These are phyloP conservation scores for Lasius platythorax DNA, from an alignment of 2,888 invertebrate species.

Conservation along the genomic window DNA sequence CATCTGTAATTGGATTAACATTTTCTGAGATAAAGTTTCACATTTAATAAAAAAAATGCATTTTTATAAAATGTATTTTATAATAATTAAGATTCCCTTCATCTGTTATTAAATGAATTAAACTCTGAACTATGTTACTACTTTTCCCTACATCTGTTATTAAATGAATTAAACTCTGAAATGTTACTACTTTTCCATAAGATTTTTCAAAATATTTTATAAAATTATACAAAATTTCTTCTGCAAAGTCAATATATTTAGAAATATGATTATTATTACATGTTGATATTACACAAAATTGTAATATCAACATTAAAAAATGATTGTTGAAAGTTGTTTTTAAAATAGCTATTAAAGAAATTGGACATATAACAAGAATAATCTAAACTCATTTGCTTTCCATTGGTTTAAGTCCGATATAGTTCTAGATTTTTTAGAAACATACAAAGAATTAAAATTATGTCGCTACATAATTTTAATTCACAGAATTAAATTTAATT, in stretches of 20 bases:
- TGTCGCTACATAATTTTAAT: too few relatives aligned
- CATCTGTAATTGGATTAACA: background rate
- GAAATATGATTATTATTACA: background rate
- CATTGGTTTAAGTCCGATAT: too few relatives aligned
- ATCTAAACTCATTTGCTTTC: too few relatives aligned
- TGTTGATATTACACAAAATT: background rate
- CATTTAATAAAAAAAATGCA: conserved; percentile 19
- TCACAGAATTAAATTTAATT: too few relatives aligned
- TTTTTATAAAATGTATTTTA: conserved; percentile 20
- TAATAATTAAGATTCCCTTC: background rate
- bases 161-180: background rate
- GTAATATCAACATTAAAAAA: conserved; percentile 8
- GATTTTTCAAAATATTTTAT: background rate
- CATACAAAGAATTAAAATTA: too few relatives aligned
- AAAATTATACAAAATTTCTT: conserved; percentile 19
- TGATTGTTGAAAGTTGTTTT: background rate
- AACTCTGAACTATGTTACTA: background rate
- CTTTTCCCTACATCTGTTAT: background rate
- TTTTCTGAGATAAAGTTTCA: background rate
- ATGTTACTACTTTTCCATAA: background rate
- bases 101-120: background rate
- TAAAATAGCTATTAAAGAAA: background rate
- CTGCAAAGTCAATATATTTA: conserved; percentile 12
- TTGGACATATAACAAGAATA: too few relatives aligned
- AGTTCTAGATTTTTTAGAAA: too few relatives aligned